Base-by-base conservation (phyloP, 2,888 invertebrate species). In the Morpho helenor region DNA sequence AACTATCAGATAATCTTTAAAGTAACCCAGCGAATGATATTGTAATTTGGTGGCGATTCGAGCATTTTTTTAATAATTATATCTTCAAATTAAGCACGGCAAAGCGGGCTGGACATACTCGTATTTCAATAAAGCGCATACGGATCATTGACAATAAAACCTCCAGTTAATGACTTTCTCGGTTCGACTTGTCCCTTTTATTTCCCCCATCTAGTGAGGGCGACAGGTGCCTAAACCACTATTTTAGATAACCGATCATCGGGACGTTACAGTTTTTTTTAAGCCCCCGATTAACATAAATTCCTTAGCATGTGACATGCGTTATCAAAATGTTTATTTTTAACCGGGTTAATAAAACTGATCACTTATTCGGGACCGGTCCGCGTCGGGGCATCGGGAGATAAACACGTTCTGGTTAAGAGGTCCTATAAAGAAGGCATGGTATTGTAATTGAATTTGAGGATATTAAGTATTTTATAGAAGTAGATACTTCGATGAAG, bases 291-390 rank as follows among this genome's bases (percentile, higher is more conserved):
- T 72, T 72, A 68, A 68, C 71, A 73, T 70, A 73, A 72, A 73
- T 72, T 73, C 70, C 68, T 50, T 59, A 49, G 66, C 52, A 61
- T 57, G 65, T 64, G 66, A 70, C 68, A 69, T 67, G 65, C 66
- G 63, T 69, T 70, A 70, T 70, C 69, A 69, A 66, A 67, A 65
- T 67, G 68, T 70, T 71, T 71, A 68, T 72, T 71, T 69, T 68
- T 67, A 57, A 52, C 59, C 51, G 61, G 52, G 63, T 67, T 72
- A 75, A 74, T 74, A 75, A 73, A 74, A 70, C 64, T 70, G 73
- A 75, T 74, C 72, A 67, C 74, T 74, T 73, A 74, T 68, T 73
- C 57, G 48, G 23, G 40, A 71, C 72, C 68, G 66, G 73, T 71
- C 68, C 40, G 10, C 39, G 7, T 53, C 40, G 39, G 7, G 53